A percentile compares a stretch with the other conserved stretches of the same genome.
phyloP scores from a whole-genome alignment of 2,888 invertebrate species.

The Amphipoea lucens region DNA sequence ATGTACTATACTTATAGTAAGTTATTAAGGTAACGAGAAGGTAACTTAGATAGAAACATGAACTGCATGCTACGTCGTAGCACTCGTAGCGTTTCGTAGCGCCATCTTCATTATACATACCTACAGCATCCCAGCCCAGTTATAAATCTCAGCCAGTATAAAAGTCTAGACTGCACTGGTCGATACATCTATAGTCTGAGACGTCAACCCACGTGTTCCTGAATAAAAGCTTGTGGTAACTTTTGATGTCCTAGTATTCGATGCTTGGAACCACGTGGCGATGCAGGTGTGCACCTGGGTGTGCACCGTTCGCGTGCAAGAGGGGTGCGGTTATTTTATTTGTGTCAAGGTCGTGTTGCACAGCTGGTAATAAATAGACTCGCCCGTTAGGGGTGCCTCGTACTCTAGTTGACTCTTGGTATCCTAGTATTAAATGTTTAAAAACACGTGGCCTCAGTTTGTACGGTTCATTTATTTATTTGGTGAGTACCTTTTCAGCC shows the following conservation, averaged over 20 bases:
- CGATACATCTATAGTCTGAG: background rate
- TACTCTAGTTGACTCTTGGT: background rate
- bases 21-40: no score
- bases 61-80: background rate
- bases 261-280: background rate
- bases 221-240: background rate
- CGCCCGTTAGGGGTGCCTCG: background rate
- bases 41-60: background rate
- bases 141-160: background rate
- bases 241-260: constrained; percentile 14
- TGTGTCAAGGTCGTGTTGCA: constrained; percentile 4
- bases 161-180: background rate
- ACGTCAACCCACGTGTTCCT: background rate
- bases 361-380: background rate
- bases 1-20: background rate
- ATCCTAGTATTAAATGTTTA: constrained; percentile 12
- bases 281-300: no score
- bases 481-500: background rate
- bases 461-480: background rate
- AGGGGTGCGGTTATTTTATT: background rate
- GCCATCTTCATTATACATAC: background rate
- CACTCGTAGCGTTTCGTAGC: background rate
- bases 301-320: background rate
- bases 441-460: constrained; percentile 1
- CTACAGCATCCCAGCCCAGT: no score